Conservation (phyloP, 2,888 invertebrate species). For the Agrotis clavis region DNA sequence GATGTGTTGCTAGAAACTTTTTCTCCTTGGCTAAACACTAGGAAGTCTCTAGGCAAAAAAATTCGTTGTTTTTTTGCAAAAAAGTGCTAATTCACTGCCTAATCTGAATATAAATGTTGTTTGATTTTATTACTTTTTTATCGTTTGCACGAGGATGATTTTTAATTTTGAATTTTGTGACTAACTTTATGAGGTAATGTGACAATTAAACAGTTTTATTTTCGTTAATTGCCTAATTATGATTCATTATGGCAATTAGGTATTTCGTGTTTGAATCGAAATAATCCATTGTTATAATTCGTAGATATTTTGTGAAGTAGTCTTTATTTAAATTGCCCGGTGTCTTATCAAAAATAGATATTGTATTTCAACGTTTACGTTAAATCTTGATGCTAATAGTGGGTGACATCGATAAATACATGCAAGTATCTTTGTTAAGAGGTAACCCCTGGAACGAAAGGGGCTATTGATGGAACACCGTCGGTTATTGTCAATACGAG, state of each 20-base stretch:
- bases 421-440: no score
- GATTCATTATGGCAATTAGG: background rate
- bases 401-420: slow-evolving; percentile 27
- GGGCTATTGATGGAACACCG: no score
- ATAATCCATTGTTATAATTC: slow-evolving; percentile 1
- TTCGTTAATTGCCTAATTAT: background rate
- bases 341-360: slow-evolving; percentile 11
- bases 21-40: no score
- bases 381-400: background rate
- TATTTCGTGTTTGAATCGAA: background rate
- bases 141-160: background rate
- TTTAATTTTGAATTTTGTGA: background rate
- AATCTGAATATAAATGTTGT: no score
- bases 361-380: slow-evolving; percentile 5
- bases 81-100: no score
- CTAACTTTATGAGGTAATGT: background rate
- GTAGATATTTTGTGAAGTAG: background rate
- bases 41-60: no score
- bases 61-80: no score
- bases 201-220: background rate
- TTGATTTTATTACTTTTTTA: background rate
- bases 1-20: no score
- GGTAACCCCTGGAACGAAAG: no score
- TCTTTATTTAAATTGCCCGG: background rate
- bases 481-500: no score